Evolutionary conservation across 2,797 vertebrate species (phyloP).

Genomic region (Linurgus olivaceus): DNA sequence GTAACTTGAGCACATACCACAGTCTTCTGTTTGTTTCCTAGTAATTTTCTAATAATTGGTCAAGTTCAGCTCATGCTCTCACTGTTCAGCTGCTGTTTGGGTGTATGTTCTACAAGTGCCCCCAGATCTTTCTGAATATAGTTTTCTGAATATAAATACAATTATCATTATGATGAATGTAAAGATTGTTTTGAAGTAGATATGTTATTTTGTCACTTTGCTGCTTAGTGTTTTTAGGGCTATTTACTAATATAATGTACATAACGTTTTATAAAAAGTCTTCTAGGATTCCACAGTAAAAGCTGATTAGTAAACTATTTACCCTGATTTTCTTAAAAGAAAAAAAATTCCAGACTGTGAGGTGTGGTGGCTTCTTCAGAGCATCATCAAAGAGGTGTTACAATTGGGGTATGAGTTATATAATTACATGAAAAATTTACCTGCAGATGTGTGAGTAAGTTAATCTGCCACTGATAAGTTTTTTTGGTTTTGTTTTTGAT

Average conservation of each 20-base stretch:
- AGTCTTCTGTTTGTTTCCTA: not conserved
- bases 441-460: not conserved
- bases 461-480: not conserved
- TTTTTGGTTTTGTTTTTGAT: not conserved
- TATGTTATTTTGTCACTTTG: not conserved
- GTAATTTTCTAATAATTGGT: not conserved
- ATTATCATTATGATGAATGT: not conserved
- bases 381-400: not conserved
- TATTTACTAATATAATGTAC: not conserved
- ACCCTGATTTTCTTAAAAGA: not conserved
- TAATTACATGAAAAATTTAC: not conserved
- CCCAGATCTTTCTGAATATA: not conserved
- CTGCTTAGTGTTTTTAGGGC: not conserved
- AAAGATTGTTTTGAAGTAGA: not conserved
- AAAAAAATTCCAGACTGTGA: not conserved
- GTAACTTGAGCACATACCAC: not conserved
- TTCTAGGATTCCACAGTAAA: not conserved
- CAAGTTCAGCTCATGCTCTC: not conserved
- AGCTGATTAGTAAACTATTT: not conserved
- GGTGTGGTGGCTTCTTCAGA: not conserved
- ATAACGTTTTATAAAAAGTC: not conserved
- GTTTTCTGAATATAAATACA: not conserved
- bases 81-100: not conserved
- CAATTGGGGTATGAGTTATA: accelerated
- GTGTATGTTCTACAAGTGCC: not conserved